Evolutionary conservation across 2,113 vertebrate genomes (phyloP), one percentile per base, ranked within the genome.

Genomic region (Microtus pennsylvanicus): DNA sequence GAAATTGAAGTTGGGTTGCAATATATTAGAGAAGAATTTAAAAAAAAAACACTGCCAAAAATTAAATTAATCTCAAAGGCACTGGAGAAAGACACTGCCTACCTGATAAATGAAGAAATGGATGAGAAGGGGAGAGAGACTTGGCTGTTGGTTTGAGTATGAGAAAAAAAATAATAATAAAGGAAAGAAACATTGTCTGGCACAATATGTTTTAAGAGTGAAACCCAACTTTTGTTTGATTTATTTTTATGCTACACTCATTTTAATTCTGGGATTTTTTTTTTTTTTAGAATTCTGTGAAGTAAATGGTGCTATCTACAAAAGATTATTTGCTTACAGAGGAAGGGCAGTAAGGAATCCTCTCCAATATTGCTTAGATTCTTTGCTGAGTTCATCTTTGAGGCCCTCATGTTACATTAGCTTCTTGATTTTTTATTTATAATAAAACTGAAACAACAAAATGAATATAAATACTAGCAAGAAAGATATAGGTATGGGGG

Each of bases 391-490:
- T 5, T 58, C 58, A 21, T 58, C 55, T 58, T 58, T 58, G 58
- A 52, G 50, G 50, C 50, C 12, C 50, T 52, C 50, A 52, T 52
- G 50, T 52, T 52, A 13, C 50, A 52, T 14, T 52, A 35, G 0
- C 6, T 77, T 88, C 24, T 82, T n/a, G 93, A 16, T 45, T 61
- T 70, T 65, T 50, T 24, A 55, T 5, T 61, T 63, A 9, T 52
- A 70, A 80, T 95, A 92, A 94, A 94, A 74, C 2, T 65, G 67
- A 88, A 95, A 78, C 1, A 33, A 47, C 26, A 30, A 93, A 65
- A 17, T 89, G 81, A 86, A 92, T 67, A 88, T 74, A 93, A 92
- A 47, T 16, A 19, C 7, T 8, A 74, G 69, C 22, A 74, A 58
- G 50, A 74, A 9, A 42, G 35, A 21, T 4, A 58, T 9, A 74